Conservation (phyloP, 2,113 vertebrate genomes). For the Mesembrinibis cayennensis region DNA sequence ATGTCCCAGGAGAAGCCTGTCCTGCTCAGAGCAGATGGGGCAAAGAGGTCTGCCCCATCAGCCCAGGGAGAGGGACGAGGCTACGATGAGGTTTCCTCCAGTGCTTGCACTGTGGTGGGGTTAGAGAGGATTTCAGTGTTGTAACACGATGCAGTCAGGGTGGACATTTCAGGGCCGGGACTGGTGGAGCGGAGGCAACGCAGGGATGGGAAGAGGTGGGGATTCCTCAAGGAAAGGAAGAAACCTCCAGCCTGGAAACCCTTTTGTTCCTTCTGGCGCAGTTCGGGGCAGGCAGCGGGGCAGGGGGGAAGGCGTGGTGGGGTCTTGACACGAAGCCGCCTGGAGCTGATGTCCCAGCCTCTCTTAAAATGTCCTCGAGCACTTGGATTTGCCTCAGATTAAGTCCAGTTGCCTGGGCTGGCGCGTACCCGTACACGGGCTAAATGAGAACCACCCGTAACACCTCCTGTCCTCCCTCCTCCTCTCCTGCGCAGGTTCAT, state of each 20-base stretch:
- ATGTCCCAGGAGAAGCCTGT: background rate
- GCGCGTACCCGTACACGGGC: background rate
- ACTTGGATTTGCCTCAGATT: slow-evolving; percentile 10
- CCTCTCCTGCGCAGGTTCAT: slow-evolving; percentile 68
- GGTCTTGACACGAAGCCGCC: slow-evolving; percentile 37
- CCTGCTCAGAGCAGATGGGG: background rate
- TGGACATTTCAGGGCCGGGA: background rate
- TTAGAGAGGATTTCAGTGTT: background rate
- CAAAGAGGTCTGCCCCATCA: background rate
- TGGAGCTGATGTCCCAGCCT: slow-evolving; percentile 22
- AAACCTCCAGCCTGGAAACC: background rate
- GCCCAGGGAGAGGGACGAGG: background rate
- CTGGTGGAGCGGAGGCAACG: background rate
- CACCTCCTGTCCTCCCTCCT: slow-evolving; percentile 27
- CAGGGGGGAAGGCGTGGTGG: background rate
- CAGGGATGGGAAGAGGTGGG: background rate
- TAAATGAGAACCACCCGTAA: slow-evolving; percentile 75
- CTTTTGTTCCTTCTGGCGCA: slow-evolving; percentile 2
- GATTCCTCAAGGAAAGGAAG: background rate
- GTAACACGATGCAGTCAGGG: background rate
- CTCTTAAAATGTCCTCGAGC: slow-evolving; percentile 36
- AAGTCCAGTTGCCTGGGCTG: slow-evolving; percentile 43
- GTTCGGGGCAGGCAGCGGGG: background rate
- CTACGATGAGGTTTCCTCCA: background rate
- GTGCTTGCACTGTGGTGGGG: fast-evolving